Base-by-base conservation (phyloP, 2,888 invertebrate genomes). In the Lasioglossum malachurum region DNA sequence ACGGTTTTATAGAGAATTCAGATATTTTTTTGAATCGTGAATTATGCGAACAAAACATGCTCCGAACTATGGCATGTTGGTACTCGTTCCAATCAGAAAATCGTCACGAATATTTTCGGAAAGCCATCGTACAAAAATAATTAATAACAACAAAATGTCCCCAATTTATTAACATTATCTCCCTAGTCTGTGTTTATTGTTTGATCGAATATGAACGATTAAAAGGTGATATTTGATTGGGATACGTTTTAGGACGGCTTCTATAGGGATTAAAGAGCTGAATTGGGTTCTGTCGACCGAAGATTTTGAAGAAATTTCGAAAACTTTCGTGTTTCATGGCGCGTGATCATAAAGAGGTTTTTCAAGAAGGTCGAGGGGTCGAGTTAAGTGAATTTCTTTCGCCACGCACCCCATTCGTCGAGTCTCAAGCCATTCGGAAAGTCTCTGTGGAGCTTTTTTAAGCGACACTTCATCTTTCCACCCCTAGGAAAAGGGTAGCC, bases 391-490 rank as follows among this genome's bases (percentile, higher is more conserved):
- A 78, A 72, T 72, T 72, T 72, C 72, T 53, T 53, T 38, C 41
- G 72, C 41, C 53, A 72, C 72, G 53, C 53, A 31, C n/a, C 71
- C 27, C 53, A 64, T 64, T 53, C 64, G 31, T 31, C 64, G 16
- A 53, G 53, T n/a, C n/a, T n/a, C 49, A 10, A 53, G 53, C 23
- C 53, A 53, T 53, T 53, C 49, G 60, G 23, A 31, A 76, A 78
- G 78, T 49, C 69, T 49, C 69, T 31, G 69, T 38, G 16, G 46
- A 69, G 72, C 78, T 53, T 53, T 69, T 78, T 72, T 41, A 46
- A 78, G 72, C 72, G 78, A 71, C 72, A 78, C 78, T 78, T 78
- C 78, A 78, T 78, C 23, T 72, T 78, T 71, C 53, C 72, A 78
- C 38, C 27, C 23, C 49, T 12, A 41, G 41, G 41, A 27, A 41